Evolutionary conservation across 2,888 invertebrate species (phyloP).

Genomic region (Xanthorhoe spadicearia): DNA sequence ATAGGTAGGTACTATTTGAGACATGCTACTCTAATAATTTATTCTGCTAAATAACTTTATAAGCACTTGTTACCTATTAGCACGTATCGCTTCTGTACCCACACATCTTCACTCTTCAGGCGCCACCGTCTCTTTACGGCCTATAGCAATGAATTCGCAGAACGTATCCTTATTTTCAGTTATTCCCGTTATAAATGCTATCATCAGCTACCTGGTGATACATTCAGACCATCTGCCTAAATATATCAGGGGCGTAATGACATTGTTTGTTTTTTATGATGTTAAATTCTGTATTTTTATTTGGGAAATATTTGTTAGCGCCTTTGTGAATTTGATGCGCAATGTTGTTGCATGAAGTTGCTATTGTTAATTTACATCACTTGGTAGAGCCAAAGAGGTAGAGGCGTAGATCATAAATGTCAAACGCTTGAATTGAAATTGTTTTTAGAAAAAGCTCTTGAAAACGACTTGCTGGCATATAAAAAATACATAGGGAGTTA

Average conservation of each 20-base stretch:
- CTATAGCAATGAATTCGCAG: slow-evolving; percentile 77
- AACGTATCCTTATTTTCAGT: slow-evolving; percentile 60
- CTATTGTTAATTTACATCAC: not conserved
- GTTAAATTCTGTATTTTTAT: slow-evolving; percentile 2
- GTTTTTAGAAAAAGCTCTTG: too few relatives aligned
- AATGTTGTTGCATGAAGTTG: not conserved
- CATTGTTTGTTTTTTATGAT: slow-evolving; percentile 23
- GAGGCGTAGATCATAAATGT: too few relatives aligned
- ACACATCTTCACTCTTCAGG: slow-evolving; percentile 48
- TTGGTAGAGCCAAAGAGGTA: too few relatives aligned
- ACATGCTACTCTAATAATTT: too few relatives aligned
- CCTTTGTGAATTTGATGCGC: not conserved
- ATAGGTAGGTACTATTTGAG: too few relatives aligned
- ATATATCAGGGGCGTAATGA: slow-evolving; percentile 18
- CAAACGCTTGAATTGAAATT: too few relatives aligned
- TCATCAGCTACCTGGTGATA: slow-evolving; percentile 33
- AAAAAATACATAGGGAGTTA: too few relatives aligned
- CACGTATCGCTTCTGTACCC: slow-evolving; percentile 14
- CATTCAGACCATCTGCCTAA: slow-evolving; percentile 25
- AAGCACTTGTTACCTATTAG: too few relatives aligned
- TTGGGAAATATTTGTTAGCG: not conserved
- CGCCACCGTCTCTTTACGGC: slow-evolving; percentile 73
- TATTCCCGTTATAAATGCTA: slow-evolving; percentile 53
- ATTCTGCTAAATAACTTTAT: too few relatives aligned
- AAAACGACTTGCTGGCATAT: too few relatives aligned